Percentiles rank a stretch among this genome's conserved stretches.
phyloP scores from a whole-genome alignment of 2,113 vertebrate species.

The Brachyhypopomus gauderio region DNA sequence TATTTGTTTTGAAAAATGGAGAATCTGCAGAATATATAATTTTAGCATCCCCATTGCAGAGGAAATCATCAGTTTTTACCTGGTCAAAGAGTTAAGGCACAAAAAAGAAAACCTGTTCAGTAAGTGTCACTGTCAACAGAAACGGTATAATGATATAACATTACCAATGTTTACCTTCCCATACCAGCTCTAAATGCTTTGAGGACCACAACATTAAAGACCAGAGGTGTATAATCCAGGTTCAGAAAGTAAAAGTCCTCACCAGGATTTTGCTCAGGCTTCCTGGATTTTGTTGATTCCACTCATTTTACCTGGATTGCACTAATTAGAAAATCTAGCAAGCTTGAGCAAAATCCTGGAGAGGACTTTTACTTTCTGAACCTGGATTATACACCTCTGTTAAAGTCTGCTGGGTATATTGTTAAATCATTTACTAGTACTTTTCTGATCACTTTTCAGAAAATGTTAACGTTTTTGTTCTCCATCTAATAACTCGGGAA shows the following conservation, averaged over 20 bases:
- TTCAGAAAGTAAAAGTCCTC: too few relatives aligned
- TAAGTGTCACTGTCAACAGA: neutral
- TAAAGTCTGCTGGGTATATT: too few relatives aligned
- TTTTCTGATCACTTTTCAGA: slow-evolving; percentile 18
- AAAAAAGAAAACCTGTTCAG: slow-evolving; percentile 2
- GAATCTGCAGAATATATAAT: slow-evolving; percentile 11
- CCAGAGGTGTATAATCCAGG: too few relatives aligned
- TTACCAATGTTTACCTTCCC: neutral
- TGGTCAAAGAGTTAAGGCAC: neutral
- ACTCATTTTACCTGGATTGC: too few relatives aligned
- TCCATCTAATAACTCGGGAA: neutral
- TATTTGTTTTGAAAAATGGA: slow-evolving; percentile 29
- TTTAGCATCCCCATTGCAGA: slow-evolving; percentile 12
- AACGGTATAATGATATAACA: slow-evolving; percentile 4
- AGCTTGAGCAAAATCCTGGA: too few relatives aligned
- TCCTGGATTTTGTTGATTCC: too few relatives aligned
- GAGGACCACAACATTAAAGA: neutral
- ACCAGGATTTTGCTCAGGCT: too few relatives aligned
- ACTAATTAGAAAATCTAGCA: too few relatives aligned
- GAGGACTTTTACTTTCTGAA: too few relatives aligned
- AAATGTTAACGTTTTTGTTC: slow-evolving; percentile 31
- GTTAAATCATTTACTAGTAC: slow-evolving; percentile 38
- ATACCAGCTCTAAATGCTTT: neutral
- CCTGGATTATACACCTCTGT: too few relatives aligned
- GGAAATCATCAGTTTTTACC: slow-evolving; percentile 13